phyloP scores from a whole-genome alignment of 1,140 invertebrate species.

The Ylistrum balloti region DNA sequence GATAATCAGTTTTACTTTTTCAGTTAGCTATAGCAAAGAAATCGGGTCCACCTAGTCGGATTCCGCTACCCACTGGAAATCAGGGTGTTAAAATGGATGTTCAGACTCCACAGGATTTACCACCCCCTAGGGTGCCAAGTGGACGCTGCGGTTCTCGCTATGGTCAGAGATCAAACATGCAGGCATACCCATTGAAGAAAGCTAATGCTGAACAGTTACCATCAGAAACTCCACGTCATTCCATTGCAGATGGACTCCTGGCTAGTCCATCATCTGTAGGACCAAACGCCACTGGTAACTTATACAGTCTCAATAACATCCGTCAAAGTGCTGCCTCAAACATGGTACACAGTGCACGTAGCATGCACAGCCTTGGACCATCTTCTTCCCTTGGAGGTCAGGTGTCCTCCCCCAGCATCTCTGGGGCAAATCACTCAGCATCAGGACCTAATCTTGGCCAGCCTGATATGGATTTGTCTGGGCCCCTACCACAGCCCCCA shows the following conservation, averaged over 20 bases:
- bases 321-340: not conserved
- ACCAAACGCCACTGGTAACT: not conserved
- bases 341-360: not conserved
- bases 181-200: conserved; percentile 58
- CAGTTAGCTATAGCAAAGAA: conserved; percentile 72
- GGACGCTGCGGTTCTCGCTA: conserved; percentile 49
- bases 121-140: conserved; percentile 50
- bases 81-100: conserved; percentile 57
- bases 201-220: conserved; percentile 56
- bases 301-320: not conserved
- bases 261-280: not conserved
- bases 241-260: not conserved
- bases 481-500: not conserved
- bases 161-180: conserved; percentile 31
- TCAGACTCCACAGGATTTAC: conserved; percentile 49
- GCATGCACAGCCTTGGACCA: not conserved
- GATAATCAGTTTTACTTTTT: not conserved
- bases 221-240: conserved; percentile 28
- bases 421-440: not conserved
- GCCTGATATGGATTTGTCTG: not conserved
- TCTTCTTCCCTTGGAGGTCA: not conserved
- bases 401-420: not conserved
- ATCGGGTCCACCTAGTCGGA: conserved; percentile 68
- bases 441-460: conserved; percentile 6
- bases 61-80: conserved; percentile 75